These are phyloP conservation scores for Metallyticus violacea DNA, from an alignment of 2,888 invertebrate species.

Conservation along the genomic window DNA sequence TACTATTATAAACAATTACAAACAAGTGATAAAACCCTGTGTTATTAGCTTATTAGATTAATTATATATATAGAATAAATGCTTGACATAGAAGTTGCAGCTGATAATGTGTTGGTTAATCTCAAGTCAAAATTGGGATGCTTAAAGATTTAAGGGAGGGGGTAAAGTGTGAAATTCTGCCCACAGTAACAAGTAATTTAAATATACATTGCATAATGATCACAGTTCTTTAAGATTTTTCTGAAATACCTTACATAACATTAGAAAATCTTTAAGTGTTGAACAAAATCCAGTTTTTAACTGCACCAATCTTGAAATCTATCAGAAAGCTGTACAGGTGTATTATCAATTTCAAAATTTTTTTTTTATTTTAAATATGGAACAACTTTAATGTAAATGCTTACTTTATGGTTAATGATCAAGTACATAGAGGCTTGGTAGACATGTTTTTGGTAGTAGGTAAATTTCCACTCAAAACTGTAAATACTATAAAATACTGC, in stretches of 20 bases:
- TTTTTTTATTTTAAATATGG: not conserved
- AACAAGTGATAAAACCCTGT: slow-evolving; percentile 14
- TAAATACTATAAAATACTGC: not conserved
- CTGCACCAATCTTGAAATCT: not conserved
- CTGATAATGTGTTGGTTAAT: not conserved
- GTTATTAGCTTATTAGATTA: slow-evolving; percentile 12
- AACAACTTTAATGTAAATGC: not conserved
- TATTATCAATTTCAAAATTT: not conserved
- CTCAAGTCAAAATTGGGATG: not conserved
- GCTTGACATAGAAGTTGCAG: not conserved
- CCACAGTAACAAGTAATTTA: not conserved
- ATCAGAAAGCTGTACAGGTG: not conserved
- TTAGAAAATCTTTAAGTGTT: not conserved
- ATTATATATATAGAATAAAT: not conserved
- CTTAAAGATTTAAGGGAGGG: not conserved
- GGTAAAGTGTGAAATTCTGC: not conserved
- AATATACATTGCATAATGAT: not conserved
- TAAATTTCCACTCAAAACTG: not conserved
- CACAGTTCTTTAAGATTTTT: not conserved
- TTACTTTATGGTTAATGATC: slow-evolving; percentile 7
- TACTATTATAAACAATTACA: not conserved
- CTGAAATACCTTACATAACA: not conserved
- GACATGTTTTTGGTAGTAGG: not conserved
- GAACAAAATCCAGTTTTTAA: not conserved
- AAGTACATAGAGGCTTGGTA: not conserved